Evolutionary conservation across 2,888 invertebrate species (phyloP).

Genomic region (Catotricha subobsoleta): DNA sequence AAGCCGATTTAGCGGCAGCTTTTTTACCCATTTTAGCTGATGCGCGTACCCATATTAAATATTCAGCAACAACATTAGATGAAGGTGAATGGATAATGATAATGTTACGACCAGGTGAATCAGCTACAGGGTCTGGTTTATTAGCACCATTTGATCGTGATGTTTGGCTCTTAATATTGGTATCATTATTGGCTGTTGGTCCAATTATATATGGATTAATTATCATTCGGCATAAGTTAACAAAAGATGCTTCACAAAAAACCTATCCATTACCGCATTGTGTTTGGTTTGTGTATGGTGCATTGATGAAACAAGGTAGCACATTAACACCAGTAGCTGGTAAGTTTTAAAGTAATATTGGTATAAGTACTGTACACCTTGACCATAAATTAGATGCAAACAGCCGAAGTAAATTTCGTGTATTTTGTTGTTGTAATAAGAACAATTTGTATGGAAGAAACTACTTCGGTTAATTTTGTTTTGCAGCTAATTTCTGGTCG

Average conservation of each 20-base stretch:
- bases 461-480: too few relatives aligned
- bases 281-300: conserved; percentile 77
- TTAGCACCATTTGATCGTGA: conserved; percentile 59
- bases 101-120: conserved; percentile 61
- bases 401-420: too few relatives aligned
- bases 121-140: conserved; percentile 66
- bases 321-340: conserved; percentile 63
- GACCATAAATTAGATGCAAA: too few relatives aligned
- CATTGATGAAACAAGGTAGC: conserved; percentile 73
- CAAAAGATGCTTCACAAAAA: conserved; percentile 37
- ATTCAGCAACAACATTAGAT: conserved; percentile 42
- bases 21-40: conserved; percentile 51
- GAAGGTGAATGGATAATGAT: conserved; percentile 64
- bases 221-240: conserved; percentile 40
- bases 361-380: too few relatives aligned
- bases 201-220: conserved; percentile 60
- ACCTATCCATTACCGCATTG: conserved; percentile 49
- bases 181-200: conserved; percentile 53
- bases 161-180: conserved; percentile 56
- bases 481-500: too few relatives aligned
- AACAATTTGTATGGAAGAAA: too few relatives aligned
- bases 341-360: conserved; percentile 30
- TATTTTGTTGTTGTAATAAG: too few relatives aligned
- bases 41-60: conserved; percentile 36
- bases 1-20: conserved; percentile 60